phyloP scores from a whole-genome alignment of 2,113 vertebrate species.

The Plecotus auritus region DNA sequence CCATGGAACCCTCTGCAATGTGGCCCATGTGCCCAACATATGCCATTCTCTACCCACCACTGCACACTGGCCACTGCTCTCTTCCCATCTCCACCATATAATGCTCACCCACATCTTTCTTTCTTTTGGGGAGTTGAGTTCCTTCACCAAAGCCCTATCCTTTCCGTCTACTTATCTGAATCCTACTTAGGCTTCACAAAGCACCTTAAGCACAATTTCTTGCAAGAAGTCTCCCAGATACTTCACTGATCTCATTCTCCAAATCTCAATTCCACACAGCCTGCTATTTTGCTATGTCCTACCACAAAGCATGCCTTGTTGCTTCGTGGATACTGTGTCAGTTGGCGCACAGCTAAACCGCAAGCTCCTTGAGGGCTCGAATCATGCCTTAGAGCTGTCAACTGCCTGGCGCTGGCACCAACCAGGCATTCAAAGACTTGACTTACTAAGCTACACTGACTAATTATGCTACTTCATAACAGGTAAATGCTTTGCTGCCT shows the following conservation, averaged over 20 bases:
- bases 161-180: background rate
- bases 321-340: background rate
- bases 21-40: background rate
- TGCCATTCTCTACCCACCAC: background rate
- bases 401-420: background rate
- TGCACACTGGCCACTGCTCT: background rate
- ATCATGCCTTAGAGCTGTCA: background rate
- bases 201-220: background rate
- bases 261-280: background rate
- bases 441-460: background rate
- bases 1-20: too few species aligned
- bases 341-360: background rate
- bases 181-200: background rate
- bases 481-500: background rate
- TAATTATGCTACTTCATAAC: background rate
- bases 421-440: background rate
- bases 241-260: background rate
- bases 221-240: background rate
- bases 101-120: background rate
- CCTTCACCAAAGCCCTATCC: background rate
- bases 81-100: background rate
- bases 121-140: background rate
- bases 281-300: background rate
- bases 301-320: background rate
- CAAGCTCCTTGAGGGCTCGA: background rate